These are phyloP conservation scores for Drosophila diplacantha DNA, from an alignment of 2,888 invertebrate genomes.

Conservation along the genomic window DNA sequence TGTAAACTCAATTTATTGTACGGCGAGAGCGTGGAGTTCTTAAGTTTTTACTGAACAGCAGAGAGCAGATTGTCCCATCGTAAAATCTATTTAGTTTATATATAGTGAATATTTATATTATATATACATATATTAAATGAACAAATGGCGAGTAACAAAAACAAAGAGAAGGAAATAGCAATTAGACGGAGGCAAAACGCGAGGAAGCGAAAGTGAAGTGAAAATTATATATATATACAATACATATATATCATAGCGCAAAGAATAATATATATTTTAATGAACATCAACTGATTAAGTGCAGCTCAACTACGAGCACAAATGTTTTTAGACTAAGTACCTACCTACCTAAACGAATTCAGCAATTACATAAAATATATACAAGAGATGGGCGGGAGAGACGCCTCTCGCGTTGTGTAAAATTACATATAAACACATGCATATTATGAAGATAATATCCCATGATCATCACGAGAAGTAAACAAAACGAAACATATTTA, in stretches of 20 bases:
- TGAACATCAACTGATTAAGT: conserved; percentile 61
- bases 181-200: conserved; percentile 27
- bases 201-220: conserved; percentile 7
- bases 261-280: conserved; percentile 57
- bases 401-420: conserved; percentile 20
- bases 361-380: conserved; percentile 36
- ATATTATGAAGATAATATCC: conserved; percentile 37
- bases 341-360: conserved; percentile 67
- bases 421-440: conserved; percentile 41
- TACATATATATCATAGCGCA: conserved; percentile 49
- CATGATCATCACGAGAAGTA: conserved; percentile 38
- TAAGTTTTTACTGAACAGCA: conserved; percentile 62
- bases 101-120: conserved; percentile 66
- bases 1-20: conserved; percentile 68
- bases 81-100: conserved; percentile 71
- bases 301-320: conserved; percentile 54
- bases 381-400: conserved; percentile 11
- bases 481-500: conserved; percentile 34
- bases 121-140: conserved; percentile 46
- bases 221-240: conserved; percentile 54
- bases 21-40: conserved; percentile 50
- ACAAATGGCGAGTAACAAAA: conserved; percentile 57
- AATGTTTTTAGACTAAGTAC: conserved; percentile 69
- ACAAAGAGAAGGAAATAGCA: conserved; percentile 30
- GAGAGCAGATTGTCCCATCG: conserved; percentile 68